Evolutionary conservation across 2,888 invertebrate genomes (phyloP), one percentile per base, ranked within the genome.

Genomic region (Trachelus tabidus): DNA sequence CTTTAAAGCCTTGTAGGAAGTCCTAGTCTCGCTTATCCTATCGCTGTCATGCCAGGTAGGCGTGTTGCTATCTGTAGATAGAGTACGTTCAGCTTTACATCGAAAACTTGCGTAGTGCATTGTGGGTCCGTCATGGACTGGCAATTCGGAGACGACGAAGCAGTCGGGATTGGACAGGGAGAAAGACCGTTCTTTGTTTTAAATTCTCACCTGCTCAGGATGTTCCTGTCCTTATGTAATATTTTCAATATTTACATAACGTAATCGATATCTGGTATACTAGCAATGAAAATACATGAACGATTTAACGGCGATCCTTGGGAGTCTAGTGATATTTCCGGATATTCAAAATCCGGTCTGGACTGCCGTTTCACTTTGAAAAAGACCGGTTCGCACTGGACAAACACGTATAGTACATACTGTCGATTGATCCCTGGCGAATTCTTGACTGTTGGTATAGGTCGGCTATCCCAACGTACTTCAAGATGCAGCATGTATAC

Each of bases 1-100:
- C 86, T 88, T 87, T 83, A 83, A 87, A 86, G 81, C 84, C 80
- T 80, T 87, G 86, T 88, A 88, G 88, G 88, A 89, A 89, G 86
- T 86, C 78, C 82, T 81, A 82, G 82, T 80, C 77, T 82, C 84
- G 84, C 83, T 89, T 89, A 89, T 89, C 89, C 86, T 89, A 89
- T 89, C 88, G 84, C 78, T 77, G 88, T 86, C 88, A 87, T 85
- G 88, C 84, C 87, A 85, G 80, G 82, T 86, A 85, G 85, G 79
- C 85, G 86, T 85, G 85, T 83, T 80, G 30, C 33, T 71, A 71
- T 71, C 71, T 71, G 31, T 11, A 35, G 35, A 35, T 35, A 35
- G 23, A 12, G 35, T 34, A 12, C 35, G 73, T 34, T 31, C 71
- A 11, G 33, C 71, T 6, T 31, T 71, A 71, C 12, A 71, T 30